These are phyloP conservation scores for Rhopilema esculentum DNA, from an alignment of 30 jellyfish, hydroid and myxozoan species.

Conservation along the genomic window DNA sequence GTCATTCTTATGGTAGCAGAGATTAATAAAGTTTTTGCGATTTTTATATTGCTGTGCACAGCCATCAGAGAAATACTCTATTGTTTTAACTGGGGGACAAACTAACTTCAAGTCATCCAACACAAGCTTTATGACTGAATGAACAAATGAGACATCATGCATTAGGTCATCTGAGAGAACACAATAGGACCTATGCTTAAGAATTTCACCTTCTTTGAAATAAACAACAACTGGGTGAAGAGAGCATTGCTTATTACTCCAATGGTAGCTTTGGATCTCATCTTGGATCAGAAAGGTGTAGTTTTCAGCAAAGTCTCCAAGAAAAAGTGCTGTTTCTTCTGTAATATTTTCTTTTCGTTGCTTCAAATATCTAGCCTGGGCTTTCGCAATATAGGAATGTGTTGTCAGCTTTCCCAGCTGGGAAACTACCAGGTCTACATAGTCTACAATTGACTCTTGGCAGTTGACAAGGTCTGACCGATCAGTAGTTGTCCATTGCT, in stretches of 20 bases:
- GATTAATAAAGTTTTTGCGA: slow-evolving; percentile 46
- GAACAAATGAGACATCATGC: slow-evolving; percentile 46
- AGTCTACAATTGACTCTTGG: no score
- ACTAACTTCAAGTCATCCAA: not conserved
- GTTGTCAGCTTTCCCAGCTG: slow-evolving; percentile 50
- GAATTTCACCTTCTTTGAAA: not conserved
- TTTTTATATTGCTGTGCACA: slow-evolving; percentile 83
- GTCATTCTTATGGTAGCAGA: slow-evolving; percentile 66
- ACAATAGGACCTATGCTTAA: slow-evolving; percentile 40
- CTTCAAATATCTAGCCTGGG: slow-evolving; percentile 53
- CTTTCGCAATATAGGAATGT: slow-evolving; percentile 71
- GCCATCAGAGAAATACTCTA: no score
- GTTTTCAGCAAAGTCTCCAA: slow-evolving; percentile 70
- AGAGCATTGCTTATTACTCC: slow-evolving; percentile 59
- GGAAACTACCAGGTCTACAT: no score
- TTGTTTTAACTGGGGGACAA: slow-evolving; percentile 5
- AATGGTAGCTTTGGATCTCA: no score
- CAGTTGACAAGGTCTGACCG: no score
- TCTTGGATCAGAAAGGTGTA: slow-evolving; percentile 62
- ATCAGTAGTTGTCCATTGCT: no score
- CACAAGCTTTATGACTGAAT: slow-evolving; percentile 19
- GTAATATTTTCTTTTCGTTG: slow-evolving; percentile 12
- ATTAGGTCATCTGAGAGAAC: slow-evolving; percentile 67
- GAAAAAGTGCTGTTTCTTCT: slow-evolving; percentile 34
- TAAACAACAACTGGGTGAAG: slow-evolving; percentile 55